phyloP scores from a whole-genome alignment of 2,888 invertebrate genomes.

The Chloromyia formosa region DNA sequence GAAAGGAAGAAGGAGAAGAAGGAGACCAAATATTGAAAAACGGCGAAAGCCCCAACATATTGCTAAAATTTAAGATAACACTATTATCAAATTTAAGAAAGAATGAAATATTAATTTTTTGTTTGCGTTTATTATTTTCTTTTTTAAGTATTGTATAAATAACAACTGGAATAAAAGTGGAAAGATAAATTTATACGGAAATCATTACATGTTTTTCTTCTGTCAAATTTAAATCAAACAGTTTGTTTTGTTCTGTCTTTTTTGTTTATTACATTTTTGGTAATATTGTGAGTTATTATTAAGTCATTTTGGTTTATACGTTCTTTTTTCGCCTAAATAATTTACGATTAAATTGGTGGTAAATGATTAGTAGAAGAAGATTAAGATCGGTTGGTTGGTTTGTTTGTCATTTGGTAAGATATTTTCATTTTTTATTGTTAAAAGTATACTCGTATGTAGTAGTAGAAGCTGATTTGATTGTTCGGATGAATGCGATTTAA shows the following conservation, averaged over 20 bases:
- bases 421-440: no score
- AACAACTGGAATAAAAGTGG: slow-evolving; percentile 19
- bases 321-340: neutral
- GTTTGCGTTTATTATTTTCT: no score
- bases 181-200: no score
- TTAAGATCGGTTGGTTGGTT: slow-evolving; percentile 20
- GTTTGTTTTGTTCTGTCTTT: no score
- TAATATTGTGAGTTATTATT: neutral
- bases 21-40: neutral
- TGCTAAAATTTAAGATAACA: neutral
- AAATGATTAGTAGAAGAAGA: slow-evolving; percentile 25
- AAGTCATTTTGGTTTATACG: neutral
- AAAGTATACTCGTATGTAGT: neutral
- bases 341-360: slow-evolving; percentile 31
- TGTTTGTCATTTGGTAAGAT: neutral
- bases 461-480: neutral
- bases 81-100: no score
- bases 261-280: slow-evolving; percentile 5
- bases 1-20: no score
- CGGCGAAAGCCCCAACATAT: slow-evolving; percentile 30
- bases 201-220: no score
- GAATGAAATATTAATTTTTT: no score
- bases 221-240: no score
- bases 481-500: slow-evolving; percentile 39
- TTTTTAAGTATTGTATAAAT: slow-evolving; percentile 29